phyloP scores from a whole-genome alignment of 2,797 vertebrate genomes.

The Brachyrhaphis roseni region DNA sequence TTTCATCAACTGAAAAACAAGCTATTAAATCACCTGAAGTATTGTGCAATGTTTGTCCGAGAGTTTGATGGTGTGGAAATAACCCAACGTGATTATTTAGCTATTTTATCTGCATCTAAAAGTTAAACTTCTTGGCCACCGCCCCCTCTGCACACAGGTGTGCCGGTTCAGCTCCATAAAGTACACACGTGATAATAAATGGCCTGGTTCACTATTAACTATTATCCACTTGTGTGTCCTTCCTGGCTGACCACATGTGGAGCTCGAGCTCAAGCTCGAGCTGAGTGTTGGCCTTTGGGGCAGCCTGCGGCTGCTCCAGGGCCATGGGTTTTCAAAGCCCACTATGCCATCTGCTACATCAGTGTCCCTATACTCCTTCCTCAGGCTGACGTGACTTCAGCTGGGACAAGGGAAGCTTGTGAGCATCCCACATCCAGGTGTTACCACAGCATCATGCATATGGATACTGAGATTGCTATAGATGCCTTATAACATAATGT shows the following conservation, averaged over 20 bases:
- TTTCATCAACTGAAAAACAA: constrained; percentile 58
- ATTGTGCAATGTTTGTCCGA: constrained; percentile 81
- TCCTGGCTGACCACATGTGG: constrained; percentile 76
- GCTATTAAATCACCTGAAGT: constrained; percentile 65
- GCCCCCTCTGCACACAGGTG: constrained; percentile 63
- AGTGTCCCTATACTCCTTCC: constrained; percentile 40
- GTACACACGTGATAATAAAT: constrained; percentile 83
- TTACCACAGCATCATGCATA: constrained; percentile 64
- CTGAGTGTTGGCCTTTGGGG: constrained; percentile 71
- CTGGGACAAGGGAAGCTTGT: constrained; percentile 47
- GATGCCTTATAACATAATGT: constrained; percentile 53
- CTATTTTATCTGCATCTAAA: constrained; percentile 76
- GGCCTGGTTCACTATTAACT: constrained; percentile 86
- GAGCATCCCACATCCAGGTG: constrained; percentile 60
- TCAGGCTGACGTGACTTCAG: constrained; percentile 54
- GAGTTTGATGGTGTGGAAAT: constrained; percentile 69
- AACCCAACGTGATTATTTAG: constrained; percentile 62
- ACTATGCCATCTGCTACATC: constrained; percentile 78
- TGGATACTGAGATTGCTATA: constrained; percentile 55
- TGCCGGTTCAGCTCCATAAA: constrained; percentile 82
- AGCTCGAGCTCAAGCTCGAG: constrained; percentile 47
- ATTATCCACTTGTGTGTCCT: constrained; percentile 84
- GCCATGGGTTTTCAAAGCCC: constrained; percentile 78
- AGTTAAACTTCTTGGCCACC: constrained; percentile 65
- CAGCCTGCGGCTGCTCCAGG: constrained; percentile 80